These are phyloP conservation scores for Bombus impatiens DNA, from an alignment of 1,140 invertebrate species.

Conservation along the genomic window DNA sequence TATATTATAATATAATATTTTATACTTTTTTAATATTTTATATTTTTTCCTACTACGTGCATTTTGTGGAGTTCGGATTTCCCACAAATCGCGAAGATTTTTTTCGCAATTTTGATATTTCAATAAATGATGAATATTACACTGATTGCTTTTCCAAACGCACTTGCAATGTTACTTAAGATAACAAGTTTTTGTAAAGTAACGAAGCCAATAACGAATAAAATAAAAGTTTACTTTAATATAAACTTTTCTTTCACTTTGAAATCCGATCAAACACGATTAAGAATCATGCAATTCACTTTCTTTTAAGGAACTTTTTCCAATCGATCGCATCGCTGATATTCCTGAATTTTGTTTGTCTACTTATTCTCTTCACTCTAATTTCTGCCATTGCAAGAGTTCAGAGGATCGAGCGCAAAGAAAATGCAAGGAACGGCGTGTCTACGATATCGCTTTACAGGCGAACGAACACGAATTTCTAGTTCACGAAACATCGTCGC, in stretches of 20 bases:
- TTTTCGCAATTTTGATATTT: no score
- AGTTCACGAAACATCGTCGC: slow-evolving; percentile 51
- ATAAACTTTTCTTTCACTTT: neutral
- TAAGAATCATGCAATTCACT: neutral
- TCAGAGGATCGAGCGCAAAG: neutral
- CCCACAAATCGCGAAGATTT: no score
- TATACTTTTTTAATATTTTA: no score
- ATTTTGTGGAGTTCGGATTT: no score
- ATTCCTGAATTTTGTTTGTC: slow-evolving; percentile 12
- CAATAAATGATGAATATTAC: no score
- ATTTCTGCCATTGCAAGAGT: slow-evolving; percentile 38
- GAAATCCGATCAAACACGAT: neutral
- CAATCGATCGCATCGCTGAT: slow-evolving; percentile 3
- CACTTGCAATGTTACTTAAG: no score
- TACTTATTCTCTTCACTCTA: slow-evolving; percentile 26
- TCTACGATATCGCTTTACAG: slow-evolving; percentile 61
- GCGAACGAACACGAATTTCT: slow-evolving; percentile 63
- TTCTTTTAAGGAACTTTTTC: neutral
- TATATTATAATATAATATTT: no score
- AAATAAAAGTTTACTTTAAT: neutral
- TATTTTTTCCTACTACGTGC: no score
- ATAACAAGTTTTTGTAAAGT: no score
- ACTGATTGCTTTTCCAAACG: no score
- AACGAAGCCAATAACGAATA: no score
- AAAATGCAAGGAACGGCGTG: slow-evolving; percentile 23